Evolutionary conservation across 2,797 vertebrate species (phyloP).

Genomic region (Sylvilagus floridanus): DNA sequence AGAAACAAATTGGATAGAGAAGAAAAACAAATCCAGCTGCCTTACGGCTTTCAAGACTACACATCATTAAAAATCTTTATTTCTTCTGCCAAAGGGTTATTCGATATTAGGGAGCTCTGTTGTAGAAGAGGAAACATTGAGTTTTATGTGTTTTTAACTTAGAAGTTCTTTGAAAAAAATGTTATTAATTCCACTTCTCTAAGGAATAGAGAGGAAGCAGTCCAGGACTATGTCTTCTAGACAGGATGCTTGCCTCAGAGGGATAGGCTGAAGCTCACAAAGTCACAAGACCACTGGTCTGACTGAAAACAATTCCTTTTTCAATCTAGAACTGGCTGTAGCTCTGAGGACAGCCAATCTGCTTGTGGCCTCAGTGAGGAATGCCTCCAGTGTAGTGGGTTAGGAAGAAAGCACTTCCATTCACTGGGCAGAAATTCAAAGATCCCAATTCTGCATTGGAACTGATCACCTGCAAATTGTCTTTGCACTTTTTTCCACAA

Average conservation of each 20-base stretch:
- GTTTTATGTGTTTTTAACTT: conserved; percentile 44
- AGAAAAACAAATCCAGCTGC: not conserved
- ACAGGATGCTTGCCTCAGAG: not conserved
- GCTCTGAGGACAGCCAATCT: not conserved
- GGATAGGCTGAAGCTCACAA: not conserved
- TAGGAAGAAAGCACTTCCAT: not conserved
- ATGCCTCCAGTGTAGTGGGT: not conserved
- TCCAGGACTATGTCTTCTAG: not conserved
- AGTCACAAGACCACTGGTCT: not conserved
- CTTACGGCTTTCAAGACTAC: conserved; percentile 69
- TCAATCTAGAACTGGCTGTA: conserved; percentile 14
- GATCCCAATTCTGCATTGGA: not conserved
- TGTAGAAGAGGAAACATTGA: conserved; percentile 32
- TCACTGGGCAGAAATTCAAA: not conserved
- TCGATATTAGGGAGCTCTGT: conserved; percentile 57
- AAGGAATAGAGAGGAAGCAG: conserved; percentile 19
- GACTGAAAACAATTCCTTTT: conserved; percentile 12
- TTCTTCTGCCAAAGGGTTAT: conserved; percentile 72
- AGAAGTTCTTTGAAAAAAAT: conserved; percentile 8
- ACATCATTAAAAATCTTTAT: conserved; percentile 63
- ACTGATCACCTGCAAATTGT: not conserved
- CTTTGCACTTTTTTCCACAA: not conserved
- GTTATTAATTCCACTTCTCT: conserved; percentile 36
- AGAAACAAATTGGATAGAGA: conserved; percentile 58
- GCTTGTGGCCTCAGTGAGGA: not conserved